Evolutionary conservation across 2,888 invertebrate species (phyloP).

Genomic region (Palloptera scutellata): DNA sequence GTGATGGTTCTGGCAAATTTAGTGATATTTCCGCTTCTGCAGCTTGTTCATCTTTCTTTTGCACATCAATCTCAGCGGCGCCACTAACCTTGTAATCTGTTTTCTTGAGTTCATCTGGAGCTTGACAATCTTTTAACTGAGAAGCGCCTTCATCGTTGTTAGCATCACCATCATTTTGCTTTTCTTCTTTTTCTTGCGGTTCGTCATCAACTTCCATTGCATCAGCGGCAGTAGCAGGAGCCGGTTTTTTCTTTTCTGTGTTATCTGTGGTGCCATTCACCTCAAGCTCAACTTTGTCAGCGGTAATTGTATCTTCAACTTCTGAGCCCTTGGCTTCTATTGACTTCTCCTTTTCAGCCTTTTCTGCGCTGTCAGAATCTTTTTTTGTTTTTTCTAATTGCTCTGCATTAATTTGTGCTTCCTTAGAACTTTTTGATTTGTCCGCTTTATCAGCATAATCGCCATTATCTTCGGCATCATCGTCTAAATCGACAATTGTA

Average conservation of each 20-base stretch:
- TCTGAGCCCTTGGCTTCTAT: constrained; percentile 27
- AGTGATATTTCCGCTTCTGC: constrained; percentile 44
- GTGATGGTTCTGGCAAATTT: constrained; percentile 54
- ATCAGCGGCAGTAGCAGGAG: constrained; percentile 23
- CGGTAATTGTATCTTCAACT: constrained; percentile 27
- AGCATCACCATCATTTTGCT: constrained; percentile 13
- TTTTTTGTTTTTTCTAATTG: constrained; percentile 5
- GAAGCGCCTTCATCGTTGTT: neutral
- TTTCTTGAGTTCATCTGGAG: constrained; percentile 9
- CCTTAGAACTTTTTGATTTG: too few relatives aligned
- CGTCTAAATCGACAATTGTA: constrained; percentile 60
- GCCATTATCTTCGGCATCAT: constrained; percentile 51
- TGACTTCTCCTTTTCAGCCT: neutral
- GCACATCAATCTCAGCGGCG: constrained; percentile 10
- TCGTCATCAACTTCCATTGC: constrained; percentile 6
- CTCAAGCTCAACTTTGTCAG: constrained; percentile 41
- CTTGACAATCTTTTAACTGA: neutral
- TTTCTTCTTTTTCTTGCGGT: constrained; percentile 10
- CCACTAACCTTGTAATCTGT: constrained; percentile 58
- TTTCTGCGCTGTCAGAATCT: neutral
- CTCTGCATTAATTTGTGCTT: neutral
- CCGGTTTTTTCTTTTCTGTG: neutral
- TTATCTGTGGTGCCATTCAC: constrained; percentile 35
- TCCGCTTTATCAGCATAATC: constrained; percentile 4
- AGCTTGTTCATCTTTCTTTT: neutral